These are phyloP conservation scores for Coenobita brevimanus DNA, from an alignment of 1,140 invertebrate genomes.

Conservation along the genomic window DNA sequence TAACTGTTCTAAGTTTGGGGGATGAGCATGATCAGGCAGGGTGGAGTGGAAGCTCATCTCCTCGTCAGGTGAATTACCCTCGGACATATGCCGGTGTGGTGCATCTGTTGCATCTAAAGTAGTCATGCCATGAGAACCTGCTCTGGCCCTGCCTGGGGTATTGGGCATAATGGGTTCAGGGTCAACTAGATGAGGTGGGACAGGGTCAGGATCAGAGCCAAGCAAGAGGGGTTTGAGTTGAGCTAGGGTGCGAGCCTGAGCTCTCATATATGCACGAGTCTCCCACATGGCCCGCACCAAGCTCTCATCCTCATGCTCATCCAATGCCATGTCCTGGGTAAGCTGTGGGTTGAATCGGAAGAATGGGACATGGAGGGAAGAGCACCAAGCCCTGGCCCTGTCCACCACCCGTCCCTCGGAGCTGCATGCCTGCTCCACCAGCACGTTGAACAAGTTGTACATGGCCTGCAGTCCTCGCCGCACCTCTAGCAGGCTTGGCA, in stretches of 20 bases:
- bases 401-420: slow-evolving; percentile 92
- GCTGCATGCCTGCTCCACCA: slow-evolving; percentile 72
- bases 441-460: slow-evolving; percentile 67
- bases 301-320: slow-evolving; percentile 87
- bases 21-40: too few relatives aligned
- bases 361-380: slow-evolving; percentile 89
- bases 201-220: slow-evolving; percentile 14
- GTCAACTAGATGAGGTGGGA: slow-evolving; percentile 14
- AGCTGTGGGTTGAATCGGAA: slow-evolving; percentile 86
- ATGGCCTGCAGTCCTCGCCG: slow-evolving; percentile 66
- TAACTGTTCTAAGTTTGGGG: too few relatives aligned
- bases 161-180: too few relatives aligned
- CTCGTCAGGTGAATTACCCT: too few relatives aligned
- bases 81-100: too few relatives aligned
- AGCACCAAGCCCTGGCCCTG: slow-evolving; percentile 91
- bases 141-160: too few relatives aligned
- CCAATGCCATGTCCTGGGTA: slow-evolving; percentile 87
- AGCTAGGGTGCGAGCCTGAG: slow-evolving; percentile 76
- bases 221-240: slow-evolving; percentile 59
- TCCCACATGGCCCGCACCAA: slow-evolving; percentile 95
- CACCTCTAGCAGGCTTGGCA: slow-evolving; percentile 67
- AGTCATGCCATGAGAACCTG: too few relatives aligned
- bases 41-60: too few relatives aligned
- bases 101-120: too few relatives aligned
- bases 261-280: slow-evolving; percentile 89